phyloP scores from a whole-genome alignment of 2,113 vertebrate genomes.

The Chloebia gouldiae region DNA sequence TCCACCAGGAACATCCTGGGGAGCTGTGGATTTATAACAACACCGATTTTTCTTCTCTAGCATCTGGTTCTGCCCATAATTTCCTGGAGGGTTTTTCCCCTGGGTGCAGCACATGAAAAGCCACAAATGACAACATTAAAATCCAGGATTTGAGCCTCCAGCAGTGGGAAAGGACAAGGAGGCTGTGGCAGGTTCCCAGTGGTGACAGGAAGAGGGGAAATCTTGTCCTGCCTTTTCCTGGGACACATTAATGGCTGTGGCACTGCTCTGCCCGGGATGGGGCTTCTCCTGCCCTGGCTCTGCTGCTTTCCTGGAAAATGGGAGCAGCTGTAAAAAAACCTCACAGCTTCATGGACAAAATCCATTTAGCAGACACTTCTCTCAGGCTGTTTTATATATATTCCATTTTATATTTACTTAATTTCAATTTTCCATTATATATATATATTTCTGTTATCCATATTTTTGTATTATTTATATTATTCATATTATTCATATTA shows the following conservation, averaged over 20 bases:
- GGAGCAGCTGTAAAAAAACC: not conserved
- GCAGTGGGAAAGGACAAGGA: not conserved
- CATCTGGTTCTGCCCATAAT: not conserved
- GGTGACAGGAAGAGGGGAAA: not conserved
- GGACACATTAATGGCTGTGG: too few relatives aligned
- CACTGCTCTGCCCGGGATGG: too few relatives aligned
- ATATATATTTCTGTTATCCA: too few relatives aligned
- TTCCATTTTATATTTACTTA: too few relatives aligned
- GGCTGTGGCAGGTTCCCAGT: not conserved
- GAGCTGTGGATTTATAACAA: not conserved
- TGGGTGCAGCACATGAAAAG: not conserved
- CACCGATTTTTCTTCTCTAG: not conserved
- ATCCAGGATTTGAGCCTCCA: not conserved
- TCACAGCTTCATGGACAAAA: not conserved
- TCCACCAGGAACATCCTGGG: not conserved
- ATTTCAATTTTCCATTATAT: not conserved
- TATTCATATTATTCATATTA: not conserved
- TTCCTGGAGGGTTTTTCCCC: not conserved
- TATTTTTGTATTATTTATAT: not conserved
- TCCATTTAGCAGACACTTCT: not conserved
- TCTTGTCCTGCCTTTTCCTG: rapidly evolving
- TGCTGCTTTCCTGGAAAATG: not conserved
- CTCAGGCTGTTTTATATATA: not conserved
- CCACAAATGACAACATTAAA: not conserved
- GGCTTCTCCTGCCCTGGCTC: not conserved